Evolutionary conservation across 1,140 invertebrate genomes (phyloP).

Genomic region (Drosophila fuyamai): DNA sequence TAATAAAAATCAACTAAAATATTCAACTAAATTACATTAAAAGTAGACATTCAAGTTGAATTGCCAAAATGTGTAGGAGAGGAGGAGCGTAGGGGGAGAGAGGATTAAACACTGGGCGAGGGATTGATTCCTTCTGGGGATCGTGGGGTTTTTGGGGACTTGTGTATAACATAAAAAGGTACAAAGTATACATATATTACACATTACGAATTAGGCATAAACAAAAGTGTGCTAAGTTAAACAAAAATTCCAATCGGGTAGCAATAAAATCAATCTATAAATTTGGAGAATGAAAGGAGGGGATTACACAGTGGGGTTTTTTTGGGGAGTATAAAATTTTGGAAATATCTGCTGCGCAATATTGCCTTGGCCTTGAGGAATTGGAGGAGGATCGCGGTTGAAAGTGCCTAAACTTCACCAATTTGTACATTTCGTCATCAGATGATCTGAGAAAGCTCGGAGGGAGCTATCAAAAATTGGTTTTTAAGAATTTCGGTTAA

Average conservation of each 20-base stretch:
- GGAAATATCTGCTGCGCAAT: constrained; percentile 62
- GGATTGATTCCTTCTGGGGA: constrained; percentile 29
- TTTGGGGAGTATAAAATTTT: not conserved
- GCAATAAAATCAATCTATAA: constrained; percentile 43
- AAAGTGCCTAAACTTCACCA: constrained; percentile 79
- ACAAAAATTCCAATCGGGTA: constrained; percentile 40
- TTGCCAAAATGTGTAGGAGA: constrained; percentile 57
- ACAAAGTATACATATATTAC: constrained; percentile 79
- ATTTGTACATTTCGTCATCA: constrained; percentile 85
- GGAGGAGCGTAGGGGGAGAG: constrained; percentile 12
- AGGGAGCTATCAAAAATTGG: constrained; percentile 76
- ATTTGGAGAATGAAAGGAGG: constrained; percentile 12
- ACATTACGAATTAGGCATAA: constrained; percentile 76
- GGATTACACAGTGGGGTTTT: constrained; percentile 8
- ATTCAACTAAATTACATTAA: constrained; percentile 84
- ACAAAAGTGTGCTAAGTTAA: constrained; percentile 74
- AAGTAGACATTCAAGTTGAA: constrained; percentile 70
- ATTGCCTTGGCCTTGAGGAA: constrained; percentile 26
- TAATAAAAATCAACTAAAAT: constrained; percentile 84
- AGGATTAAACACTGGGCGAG: constrained; percentile 57
- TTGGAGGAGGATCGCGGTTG: constrained; percentile 20
- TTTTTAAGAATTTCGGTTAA: constrained; percentile 74
- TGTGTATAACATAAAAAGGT: constrained; percentile 71
- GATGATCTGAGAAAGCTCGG: constrained; percentile 85
- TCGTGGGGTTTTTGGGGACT: not conserved